Conservation (phyloP, 2,113 vertebrate genomes). For the Turnix velox region DNA sequence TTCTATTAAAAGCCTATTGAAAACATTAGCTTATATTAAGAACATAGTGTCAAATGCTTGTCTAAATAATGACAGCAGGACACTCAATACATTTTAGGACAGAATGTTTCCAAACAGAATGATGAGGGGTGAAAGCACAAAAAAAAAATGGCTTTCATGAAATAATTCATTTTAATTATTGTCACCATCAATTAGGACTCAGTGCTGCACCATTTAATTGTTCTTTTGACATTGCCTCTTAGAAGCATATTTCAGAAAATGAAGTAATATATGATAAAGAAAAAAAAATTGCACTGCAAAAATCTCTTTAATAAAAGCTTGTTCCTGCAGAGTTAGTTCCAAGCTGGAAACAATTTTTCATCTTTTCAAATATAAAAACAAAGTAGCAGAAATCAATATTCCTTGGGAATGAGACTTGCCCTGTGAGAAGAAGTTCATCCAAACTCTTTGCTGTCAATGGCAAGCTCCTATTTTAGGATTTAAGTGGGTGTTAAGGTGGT, state of each 20-base stretch:
- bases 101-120: constrained; percentile 29
- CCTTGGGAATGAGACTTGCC: background rate
- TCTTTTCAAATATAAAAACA: constrained; percentile 20
- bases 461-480: background rate
- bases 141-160: background rate
- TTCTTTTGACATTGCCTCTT: constrained; percentile 15
- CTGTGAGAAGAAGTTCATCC: background rate
- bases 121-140: background rate
- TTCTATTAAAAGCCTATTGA: constrained; percentile 7
- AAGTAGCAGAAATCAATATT: constrained; percentile 19
- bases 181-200: constrained; percentile 15
- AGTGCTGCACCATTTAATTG: background rate
- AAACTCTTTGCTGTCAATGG: background rate
- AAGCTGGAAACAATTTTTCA: background rate
- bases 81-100: background rate
- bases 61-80: constrained; percentile 16
- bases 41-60: constrained; percentile 2
- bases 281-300: background rate
- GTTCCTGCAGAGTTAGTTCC: background rate
- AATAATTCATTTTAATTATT: constrained; percentile 24
- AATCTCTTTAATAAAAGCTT: background rate
- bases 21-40: constrained; percentile 15
- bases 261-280: background rate
- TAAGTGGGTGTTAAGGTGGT: background rate
- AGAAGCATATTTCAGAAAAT: constrained; percentile 19